Evolutionary conservation across 2,888 invertebrate genomes (phyloP), one percentile per base, ranked within the genome.

Genomic region (Scaptomyza polygonia): DNA sequence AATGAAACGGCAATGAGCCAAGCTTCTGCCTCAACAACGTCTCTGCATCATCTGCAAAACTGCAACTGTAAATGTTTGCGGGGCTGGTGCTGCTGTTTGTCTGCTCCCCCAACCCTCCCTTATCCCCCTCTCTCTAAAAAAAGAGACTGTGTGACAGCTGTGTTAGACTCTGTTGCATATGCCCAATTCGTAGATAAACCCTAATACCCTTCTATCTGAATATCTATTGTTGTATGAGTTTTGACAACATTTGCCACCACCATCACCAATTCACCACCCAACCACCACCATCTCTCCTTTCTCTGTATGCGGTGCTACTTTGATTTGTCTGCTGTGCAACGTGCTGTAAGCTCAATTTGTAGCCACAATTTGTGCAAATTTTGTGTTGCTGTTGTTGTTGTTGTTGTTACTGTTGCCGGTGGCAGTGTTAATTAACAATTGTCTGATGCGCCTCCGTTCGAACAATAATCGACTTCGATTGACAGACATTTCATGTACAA

Each of bases 221-320:
- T 52, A 83, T 83, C 80, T 72, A 66, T 67, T 66, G 84, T 79
- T 79, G 77, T 56, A 64, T 64, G 59, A 76, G 57, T 77, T 86
- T 86, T 86, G 80, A 83, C 84, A 83, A 83, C 80, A 83, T 79
- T 79, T 86, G 67, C 63, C 86, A 85, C 79, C 79, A 48, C 11
- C 18, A 18, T 0, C 16, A 32, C 12, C 32, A 32, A 4, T 3
- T 1, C 30, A 12, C 27, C 6, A 14, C 6, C 14, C 11, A 9
- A 0, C 6, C 12, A n/a, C 16, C 30, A 1, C 16, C 0, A 5
- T 5, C 25, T n/a, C 18, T 3, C 0, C 74, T 61, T 29, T 43
- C 45, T n/a, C 21, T 40, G 21, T 7, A 14, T 58, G 55, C 36
- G 54, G 59, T 54, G 43, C 51, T 16, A 34, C 47, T 57, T 67